phyloP scores from a whole-genome alignment of 2,888 invertebrate genomes.

The Pristionchus entomophagus region DNA sequence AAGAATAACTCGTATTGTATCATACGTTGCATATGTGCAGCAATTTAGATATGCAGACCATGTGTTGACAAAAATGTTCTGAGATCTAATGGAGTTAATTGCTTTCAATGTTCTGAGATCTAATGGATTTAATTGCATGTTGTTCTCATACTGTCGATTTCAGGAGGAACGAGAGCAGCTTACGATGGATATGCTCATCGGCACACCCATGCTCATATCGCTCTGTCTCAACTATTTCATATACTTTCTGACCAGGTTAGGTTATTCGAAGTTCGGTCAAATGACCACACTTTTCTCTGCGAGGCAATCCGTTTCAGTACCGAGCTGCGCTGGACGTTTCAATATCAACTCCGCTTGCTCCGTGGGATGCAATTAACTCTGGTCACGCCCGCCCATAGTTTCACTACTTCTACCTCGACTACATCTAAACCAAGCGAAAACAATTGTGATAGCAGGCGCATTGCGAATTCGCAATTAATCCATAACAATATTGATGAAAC shows the following conservation, averaged over 20 bases:
- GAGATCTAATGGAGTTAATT: too few relatives aligned
- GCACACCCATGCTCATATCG: conserved; percentile 4
- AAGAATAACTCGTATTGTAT: background rate
- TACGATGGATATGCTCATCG: background rate
- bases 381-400: background rate
- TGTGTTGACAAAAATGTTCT: too few relatives aligned
- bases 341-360: background rate
- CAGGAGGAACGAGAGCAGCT: background rate
- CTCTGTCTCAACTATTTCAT: conserved; percentile 21
- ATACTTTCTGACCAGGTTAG: background rate
- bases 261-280: background rate
- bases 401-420: background rate
- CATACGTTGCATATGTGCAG: too few relatives aligned
- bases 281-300: too few relatives aligned
- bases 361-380: background rate
- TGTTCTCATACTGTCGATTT: too few relatives aligned
- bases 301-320: background rate
- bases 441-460: too few relatives aligned
- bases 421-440: too few relatives aligned
- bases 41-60: too few relatives aligned
- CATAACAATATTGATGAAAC: too few relatives aligned
- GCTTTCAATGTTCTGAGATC: too few relatives aligned
- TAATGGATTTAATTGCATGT: too few relatives aligned
- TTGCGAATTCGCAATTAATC: too few relatives aligned
- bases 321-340: background rate